phyloP scores from a whole-genome alignment of 2,888 invertebrate genomes.

The Lacanobia oleracea region DNA sequence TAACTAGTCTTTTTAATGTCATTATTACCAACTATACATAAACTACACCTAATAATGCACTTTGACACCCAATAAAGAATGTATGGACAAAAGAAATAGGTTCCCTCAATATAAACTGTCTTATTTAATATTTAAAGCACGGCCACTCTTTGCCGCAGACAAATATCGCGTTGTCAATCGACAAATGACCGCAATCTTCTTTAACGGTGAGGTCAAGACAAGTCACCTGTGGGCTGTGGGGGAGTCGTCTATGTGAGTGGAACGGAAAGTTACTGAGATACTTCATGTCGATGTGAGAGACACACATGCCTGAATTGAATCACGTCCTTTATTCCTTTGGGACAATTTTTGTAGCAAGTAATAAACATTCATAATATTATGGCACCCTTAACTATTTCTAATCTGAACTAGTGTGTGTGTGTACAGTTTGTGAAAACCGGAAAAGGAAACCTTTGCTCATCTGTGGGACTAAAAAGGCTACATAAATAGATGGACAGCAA shows the following conservation, averaged over 20 bases:
- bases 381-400: too few species aligned
- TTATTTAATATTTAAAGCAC: conserved; percentile 29
- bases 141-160: conserved; percentile 4
- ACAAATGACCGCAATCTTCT: conserved; percentile 64
- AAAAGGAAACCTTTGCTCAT: too few species aligned
- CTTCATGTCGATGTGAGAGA: too few species aligned
- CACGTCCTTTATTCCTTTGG: conserved; percentile 1
- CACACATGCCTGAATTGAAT: conserved; percentile 15
- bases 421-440: too few species aligned
- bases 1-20: too few species aligned
- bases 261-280: conserved; percentile 3
- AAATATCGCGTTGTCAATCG: conserved; percentile 35
- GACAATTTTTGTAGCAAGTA: too few species aligned
- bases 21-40: not conserved
- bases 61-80: not conserved
- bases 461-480: too few species aligned
- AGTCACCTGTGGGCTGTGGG: conserved; percentile 49
- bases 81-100: not conserved
- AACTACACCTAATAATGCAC: not conserved
- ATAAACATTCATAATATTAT: too few species aligned
- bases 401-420: too few species aligned
- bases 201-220: conserved; percentile 58
- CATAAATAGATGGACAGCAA: too few species aligned
- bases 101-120: not conserved
- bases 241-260: not conserved